These are phyloP conservation scores for Melieria omissa DNA, from an alignment of 2,888 invertebrate genomes.

Conservation along the genomic window DNA sequence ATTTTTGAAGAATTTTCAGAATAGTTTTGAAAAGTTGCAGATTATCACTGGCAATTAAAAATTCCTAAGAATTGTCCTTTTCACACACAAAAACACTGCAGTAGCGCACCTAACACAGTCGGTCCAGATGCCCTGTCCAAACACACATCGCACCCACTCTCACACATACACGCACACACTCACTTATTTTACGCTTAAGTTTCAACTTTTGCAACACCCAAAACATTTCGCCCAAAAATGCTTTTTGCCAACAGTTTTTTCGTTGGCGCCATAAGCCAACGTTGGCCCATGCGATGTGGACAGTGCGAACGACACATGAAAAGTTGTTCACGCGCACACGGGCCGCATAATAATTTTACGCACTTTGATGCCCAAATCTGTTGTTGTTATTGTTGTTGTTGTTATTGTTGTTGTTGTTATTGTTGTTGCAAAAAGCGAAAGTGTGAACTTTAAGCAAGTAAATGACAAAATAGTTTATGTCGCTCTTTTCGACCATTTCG, in stretches of 20 bases:
- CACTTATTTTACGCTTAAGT: background rate
- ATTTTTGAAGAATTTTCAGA: too few species aligned
- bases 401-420: too few species aligned
- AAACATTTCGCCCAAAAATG: background rate
- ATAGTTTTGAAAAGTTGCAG: too few species aligned
- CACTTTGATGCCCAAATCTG: background rate
- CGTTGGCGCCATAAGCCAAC: background rate
- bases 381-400: too few species aligned
- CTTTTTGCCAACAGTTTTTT: background rate
- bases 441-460: slow-evolving; percentile 20
- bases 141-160: background rate
- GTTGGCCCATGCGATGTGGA: background rate
- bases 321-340: slow-evolving; percentile 55
- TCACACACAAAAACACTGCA: too few species aligned
- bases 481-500: background rate
- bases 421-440: background rate
- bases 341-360: slow-evolving; percentile 55
- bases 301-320: slow-evolving; percentile 51
- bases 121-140: too few species aligned
- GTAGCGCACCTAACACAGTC: too few species aligned
- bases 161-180: background rate
- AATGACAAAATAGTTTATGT: slow-evolving; percentile 28
- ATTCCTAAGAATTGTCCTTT: too few species aligned
- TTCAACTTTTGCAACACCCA: background rate
- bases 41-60: too few species aligned